phyloP scores from a whole-genome alignment of 1,140 invertebrate genomes.

The Zaprionus davidi region DNA sequence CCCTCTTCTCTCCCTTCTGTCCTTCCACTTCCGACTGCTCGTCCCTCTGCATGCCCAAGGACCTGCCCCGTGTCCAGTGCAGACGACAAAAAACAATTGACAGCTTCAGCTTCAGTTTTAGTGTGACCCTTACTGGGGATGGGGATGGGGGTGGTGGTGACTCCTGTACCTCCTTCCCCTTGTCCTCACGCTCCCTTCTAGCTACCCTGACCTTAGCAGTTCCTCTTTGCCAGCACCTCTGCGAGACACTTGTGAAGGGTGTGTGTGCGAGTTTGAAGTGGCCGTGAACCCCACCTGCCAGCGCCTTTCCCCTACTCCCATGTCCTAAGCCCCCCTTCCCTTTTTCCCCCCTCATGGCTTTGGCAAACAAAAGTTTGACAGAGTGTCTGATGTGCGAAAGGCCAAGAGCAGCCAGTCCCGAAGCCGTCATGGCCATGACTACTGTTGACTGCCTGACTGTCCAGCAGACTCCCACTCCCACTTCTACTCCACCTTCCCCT shows the following conservation, averaged over 20 bases:
- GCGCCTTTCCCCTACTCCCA: neutral
- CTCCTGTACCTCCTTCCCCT: neutral
- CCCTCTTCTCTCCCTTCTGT: too few relatives aligned
- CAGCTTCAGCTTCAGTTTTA: conserved; percentile 26
- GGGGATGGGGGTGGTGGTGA: too few relatives aligned
- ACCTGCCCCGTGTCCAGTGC: conserved; percentile 51
- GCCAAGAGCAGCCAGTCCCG: conserved; percentile 67
- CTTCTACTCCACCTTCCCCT: neutral
- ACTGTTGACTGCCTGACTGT: neutral
- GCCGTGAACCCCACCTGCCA: conserved; percentile 5
- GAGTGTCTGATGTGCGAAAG: conserved; percentile 75
- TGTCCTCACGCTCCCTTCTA: neutral
- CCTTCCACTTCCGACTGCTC: too few relatives aligned
- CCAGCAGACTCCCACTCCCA: too few relatives aligned
- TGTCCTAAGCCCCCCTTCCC: neutral
- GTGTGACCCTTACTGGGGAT: conserved; percentile 31
- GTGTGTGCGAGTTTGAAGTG: conserved; percentile 43
- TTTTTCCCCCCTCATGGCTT: neutral
- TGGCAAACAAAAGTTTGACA: conserved; percentile 76
- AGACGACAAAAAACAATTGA: conserved; percentile 63
- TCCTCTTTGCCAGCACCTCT: neutral
- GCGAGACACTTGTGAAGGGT: conserved; percentile 5
- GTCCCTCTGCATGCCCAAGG: neutral
- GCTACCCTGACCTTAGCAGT: neutral
- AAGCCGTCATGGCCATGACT: conserved; percentile 49